Evolutionary conservation across 2,797 vertebrate species (phyloP), one percentile per base, ranked within the genome.

Genomic region (Oryzias dopingdopingensis): DNA sequence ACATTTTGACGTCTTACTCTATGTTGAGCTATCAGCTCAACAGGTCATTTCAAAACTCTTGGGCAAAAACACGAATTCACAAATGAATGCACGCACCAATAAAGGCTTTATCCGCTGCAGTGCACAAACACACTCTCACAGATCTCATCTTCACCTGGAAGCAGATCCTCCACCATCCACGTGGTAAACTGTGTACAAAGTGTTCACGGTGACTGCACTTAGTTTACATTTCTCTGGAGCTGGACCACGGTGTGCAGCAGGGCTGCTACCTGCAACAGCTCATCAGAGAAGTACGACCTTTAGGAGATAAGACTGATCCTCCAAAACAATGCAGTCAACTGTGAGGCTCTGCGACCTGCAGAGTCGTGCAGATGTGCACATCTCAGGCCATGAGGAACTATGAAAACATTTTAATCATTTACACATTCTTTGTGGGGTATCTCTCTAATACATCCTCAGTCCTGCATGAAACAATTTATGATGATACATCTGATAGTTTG

Each of bases 161-260:
- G 56, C 65, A 69, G 65, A 65, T 72, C 59, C 53, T 79, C 73
- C 70, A 72, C 42, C 67, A 60, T 72, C 51, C 70, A 73, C 56
- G 32, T 54, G 46, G 42, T 74, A 62, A 80, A 74, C 59, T 72
- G 42, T 84, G 70, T 63, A 76, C 69, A 42, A 69, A 75, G 65
- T 76, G 53, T 80, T 89, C 87, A 90, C 43, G 84, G 78, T 87
- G 76, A 74, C 61, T 91, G 88, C 77, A 81, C 77, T 82, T 90
- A 70, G 87, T 89, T 85, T 91, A 89, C 88, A 91, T 91, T 89
- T 91, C 82, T 80, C 67, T 53, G 81, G 67, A 84, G 79, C 69
- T 80, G 80, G 82, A 87, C 78, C 86, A 72, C 54, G 24, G 85
- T 84, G 55, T 74, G 80, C 77, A 78, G 76, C 80, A 43, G 80